Evolutionary conservation across 2,888 invertebrate genomes (phyloP).

Genomic region (Ichneumoninae sp.): DNA sequence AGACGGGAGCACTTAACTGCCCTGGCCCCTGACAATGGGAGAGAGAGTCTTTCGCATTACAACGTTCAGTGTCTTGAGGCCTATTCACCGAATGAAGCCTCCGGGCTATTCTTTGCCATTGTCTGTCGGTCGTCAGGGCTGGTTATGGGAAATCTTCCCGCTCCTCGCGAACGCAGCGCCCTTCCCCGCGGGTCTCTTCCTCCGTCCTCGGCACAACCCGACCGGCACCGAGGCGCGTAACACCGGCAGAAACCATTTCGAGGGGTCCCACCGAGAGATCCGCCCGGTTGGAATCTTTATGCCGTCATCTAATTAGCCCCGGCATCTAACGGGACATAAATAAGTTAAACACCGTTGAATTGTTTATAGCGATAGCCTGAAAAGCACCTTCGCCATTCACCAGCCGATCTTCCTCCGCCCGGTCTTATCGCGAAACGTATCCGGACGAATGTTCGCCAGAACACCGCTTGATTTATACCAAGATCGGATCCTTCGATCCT

Average conservation of each 20-base stretch:
- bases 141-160: slow-evolving; percentile 78
- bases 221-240: slow-evolving; percentile 69
- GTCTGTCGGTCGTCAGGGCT: slow-evolving; percentile 77
- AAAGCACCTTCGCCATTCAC: slow-evolving; percentile 25
- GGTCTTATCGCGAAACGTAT: background rate
- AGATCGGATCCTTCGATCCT: background rate
- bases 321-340: slow-evolving; percentile 81
- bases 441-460: background rate
- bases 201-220: slow-evolving; percentile 65
- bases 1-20: slow-evolving; percentile 83
- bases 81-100: slow-evolving; percentile 78
- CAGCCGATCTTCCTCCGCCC: background rate
- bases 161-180: slow-evolving; percentile 70
- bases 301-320: slow-evolving; percentile 81
- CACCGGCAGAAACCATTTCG: slow-evolving; percentile 68
- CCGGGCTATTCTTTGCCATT: slow-evolving; percentile 81
- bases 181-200: slow-evolving; percentile 56
- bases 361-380: slow-evolving; percentile 75
- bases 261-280: slow-evolving; percentile 70
- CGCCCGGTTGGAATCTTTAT: slow-evolving; percentile 73
- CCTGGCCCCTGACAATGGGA: slow-evolving; percentile 78
- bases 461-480: background rate
- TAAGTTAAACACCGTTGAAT: slow-evolving; percentile 80
- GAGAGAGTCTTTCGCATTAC: slow-evolving; percentile 80
- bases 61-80: slow-evolving; percentile 82